Evolutionary conservation across 1,140 invertebrate genomes (phyloP).

Genomic region (Panagrolaimus sp.): DNA sequence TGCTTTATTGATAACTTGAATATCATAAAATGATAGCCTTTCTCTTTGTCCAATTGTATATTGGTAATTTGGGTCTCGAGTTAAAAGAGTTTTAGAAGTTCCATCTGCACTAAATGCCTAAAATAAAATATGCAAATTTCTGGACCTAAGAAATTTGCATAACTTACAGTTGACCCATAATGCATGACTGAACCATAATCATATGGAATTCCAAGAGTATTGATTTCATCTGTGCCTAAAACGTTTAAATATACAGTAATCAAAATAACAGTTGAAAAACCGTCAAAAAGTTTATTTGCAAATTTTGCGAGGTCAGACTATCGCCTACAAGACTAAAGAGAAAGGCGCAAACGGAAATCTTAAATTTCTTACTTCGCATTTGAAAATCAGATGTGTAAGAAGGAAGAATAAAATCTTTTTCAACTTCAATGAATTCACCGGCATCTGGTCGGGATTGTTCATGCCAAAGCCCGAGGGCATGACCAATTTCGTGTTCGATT

Average conservation of each 20-base stretch:
- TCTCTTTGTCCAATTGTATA: conserved; percentile 55
- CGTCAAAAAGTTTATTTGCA: no score
- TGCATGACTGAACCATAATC: conserved; percentile 63
- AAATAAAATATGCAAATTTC: no score
- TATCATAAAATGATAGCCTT: conserved; percentile 46
- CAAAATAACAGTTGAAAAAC: no score
- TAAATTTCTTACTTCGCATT: conserved; percentile 23
- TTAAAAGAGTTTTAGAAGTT: conserved; percentile 48
- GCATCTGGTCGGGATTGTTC: conserved; percentile 62
- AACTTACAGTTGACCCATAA: conserved; percentile 59
- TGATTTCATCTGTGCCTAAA: conserved; percentile 52
- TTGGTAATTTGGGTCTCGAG: conserved; percentile 44
- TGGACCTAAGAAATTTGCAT: no score
- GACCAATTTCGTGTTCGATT: conserved; percentile 63
- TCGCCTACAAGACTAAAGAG: no score
- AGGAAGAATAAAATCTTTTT: conserved; percentile 60
- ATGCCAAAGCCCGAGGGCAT: conserved; percentile 62
- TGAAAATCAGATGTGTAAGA: conserved; percentile 54
- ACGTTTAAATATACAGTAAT: no score
- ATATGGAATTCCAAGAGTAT: conserved; percentile 59
- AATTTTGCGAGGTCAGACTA: no score
- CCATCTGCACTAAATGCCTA: conserved; percentile 37
- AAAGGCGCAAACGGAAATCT: no score
- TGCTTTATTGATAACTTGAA: conserved; percentile 51
- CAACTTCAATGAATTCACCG: conserved; percentile 48